phyloP scores from a whole-genome alignment of 2,113 vertebrate genomes.

The Alligator mississippiensis region DNA sequence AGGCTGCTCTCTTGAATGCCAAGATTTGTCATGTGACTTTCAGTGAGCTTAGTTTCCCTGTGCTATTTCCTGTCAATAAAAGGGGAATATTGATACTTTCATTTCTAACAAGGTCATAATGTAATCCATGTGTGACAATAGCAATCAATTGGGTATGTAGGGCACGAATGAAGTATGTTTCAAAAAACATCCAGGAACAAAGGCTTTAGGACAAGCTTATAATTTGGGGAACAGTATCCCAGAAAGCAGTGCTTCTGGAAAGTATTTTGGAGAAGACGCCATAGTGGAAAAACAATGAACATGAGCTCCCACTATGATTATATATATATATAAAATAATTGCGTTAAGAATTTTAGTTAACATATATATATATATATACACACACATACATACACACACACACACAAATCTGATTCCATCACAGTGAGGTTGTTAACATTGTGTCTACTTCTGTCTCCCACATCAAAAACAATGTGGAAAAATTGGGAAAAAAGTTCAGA shows the following conservation, averaged over 20 bases:
- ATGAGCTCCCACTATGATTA: background rate
- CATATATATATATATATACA: no score
- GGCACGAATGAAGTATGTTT: no score
- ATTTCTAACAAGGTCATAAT: background rate
- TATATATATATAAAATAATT: no score
- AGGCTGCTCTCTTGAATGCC: background rate
- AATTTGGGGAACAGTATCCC: background rate
- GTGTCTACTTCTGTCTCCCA: no score
- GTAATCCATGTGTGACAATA: background rate
- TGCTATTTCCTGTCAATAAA: background rate
- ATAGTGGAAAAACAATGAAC: background rate
- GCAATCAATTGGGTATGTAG: background rate
- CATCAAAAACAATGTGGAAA: background rate
- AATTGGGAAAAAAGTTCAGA: background rate
- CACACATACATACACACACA: no score
- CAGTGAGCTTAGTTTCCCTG: background rate
- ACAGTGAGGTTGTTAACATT: no score
- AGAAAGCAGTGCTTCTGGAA: background rate
- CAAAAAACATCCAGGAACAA: background rate
- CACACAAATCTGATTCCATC: no score
- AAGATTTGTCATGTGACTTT: rapidly evolving
- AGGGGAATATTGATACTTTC: background rate
- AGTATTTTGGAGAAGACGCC: background rate
- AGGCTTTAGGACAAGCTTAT: background rate
- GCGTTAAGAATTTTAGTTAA: no score